Evolutionary conservation across 2,113 vertebrate genomes (phyloP), one percentile per base, ranked within the genome.

Genomic region (Seriola rivoliana): DNA sequence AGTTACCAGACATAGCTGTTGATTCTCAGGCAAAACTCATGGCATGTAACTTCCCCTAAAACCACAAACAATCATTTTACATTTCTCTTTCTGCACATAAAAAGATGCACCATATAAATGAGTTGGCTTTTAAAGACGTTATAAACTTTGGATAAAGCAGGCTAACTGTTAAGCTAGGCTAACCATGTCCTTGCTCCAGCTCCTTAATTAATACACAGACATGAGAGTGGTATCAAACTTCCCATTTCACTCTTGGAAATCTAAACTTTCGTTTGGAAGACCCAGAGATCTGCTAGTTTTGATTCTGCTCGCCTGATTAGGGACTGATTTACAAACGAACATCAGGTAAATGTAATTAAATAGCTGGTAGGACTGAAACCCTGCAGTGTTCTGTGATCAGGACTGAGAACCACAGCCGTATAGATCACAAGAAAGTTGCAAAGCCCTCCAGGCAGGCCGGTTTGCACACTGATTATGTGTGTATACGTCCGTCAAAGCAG

Each of bases 301-400:
- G 34, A 84, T 76, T 52, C 40, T 12, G 19, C 4, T 57, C 9
- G 14, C 23, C 60, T 57, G 54, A 72, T 54, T 8, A 68, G 57
- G 36, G 23, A 0, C 46, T 74, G 42, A 73, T 71, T 80, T 73
- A n/a, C 21, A 75, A 63, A 70, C 32, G 3, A 73, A 59, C 62
- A 79, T 72, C 67, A 77, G 54, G 48, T 59, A 11, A 63, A 57
- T 52, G 48, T 11, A 62, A 66, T 85, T 48, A 72, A 69, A 70
- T 50, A 55, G 14, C 44, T 60, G 52, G 40, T 44, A 13, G 44
- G 65, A 12, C 19, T 44, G 38, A 64, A 78, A 50, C 16, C 17
- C 29, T 71, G 71, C 44, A 29, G 32, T 8, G 19, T 12, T 71
- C 48, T 17, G 40, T 36, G 72, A 82, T 19, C 16, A n/a, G 10